These are phyloP conservation scores for Sitodiplosis mosellana DNA, from an alignment of 1,140 invertebrate species.

Conservation along the genomic window DNA sequence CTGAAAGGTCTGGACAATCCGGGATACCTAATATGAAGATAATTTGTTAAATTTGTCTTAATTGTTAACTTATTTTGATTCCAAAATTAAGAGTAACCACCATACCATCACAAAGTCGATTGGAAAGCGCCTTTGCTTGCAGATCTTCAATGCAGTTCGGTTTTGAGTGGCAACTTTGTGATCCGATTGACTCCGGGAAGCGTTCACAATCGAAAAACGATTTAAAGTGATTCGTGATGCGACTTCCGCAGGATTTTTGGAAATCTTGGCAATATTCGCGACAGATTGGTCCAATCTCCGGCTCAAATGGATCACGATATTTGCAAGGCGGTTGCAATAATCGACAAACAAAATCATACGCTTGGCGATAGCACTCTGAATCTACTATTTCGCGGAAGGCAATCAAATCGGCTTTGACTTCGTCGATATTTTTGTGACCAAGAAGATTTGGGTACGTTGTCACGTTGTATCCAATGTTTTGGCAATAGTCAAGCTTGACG, in stretches of 20 bases:
- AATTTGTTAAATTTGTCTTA: neutral
- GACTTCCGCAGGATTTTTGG: slow-evolving; percentile 56
- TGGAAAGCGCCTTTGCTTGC: slow-evolving; percentile 46
- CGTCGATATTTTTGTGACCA: slow-evolving; percentile 39
- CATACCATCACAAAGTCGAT: slow-evolving; percentile 59
- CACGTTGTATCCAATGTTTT: slow-evolving; percentile 50
- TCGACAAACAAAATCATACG: slow-evolving; percentile 72
- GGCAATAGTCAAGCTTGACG: slow-evolving; percentile 49
- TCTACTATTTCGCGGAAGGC: slow-evolving; percentile 70
- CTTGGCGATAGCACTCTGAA: slow-evolving; percentile 66
- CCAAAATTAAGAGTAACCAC: neutral
- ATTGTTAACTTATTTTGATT: neutral
- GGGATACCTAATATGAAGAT: slow-evolving; percentile 28
- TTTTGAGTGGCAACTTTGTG: slow-evolving; percentile 51
- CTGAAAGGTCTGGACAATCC: slow-evolving; percentile 66
- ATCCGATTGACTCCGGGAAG: slow-evolving; percentile 59
- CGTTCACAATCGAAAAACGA: slow-evolving; percentile 56
- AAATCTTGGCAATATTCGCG: slow-evolving; percentile 71
- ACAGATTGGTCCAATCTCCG: slow-evolving; percentile 37
- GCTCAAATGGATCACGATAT: slow-evolving; percentile 15
- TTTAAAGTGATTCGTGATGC: slow-evolving; percentile 47
- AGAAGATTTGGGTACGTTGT: slow-evolving; percentile 73
- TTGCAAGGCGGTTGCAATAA: slow-evolving; percentile 61
- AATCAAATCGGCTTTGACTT: slow-evolving; percentile 58
- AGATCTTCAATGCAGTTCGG: slow-evolving; percentile 54